phyloP scores from a whole-genome alignment of 2,113 vertebrate genomes.

The Chloebia gouldiae region DNA sequence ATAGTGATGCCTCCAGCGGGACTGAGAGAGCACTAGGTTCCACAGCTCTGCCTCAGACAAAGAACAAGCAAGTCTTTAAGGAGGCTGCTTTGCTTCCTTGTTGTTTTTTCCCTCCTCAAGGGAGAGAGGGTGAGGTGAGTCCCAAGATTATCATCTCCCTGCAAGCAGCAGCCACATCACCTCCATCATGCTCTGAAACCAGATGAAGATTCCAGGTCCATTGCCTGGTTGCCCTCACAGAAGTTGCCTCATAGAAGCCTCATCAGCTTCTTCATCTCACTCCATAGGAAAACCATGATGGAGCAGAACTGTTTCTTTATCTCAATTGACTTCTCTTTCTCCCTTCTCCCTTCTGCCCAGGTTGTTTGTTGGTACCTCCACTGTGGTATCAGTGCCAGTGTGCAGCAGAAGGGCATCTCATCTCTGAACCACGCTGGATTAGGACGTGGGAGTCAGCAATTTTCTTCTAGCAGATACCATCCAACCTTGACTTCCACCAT shows the following conservation, averaged over 20 bases:
- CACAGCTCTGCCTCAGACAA: background rate
- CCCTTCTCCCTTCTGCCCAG: background rate
- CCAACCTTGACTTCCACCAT: background rate
- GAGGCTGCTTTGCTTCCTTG: background rate
- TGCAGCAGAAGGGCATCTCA: background rate
- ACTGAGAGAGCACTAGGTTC: background rate
- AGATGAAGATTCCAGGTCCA: background rate
- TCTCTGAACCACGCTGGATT: background rate
- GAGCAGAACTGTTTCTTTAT: background rate
- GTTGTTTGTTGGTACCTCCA: background rate
- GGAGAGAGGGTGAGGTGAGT: background rate
- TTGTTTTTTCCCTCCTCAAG: background rate
- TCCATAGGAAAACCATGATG: background rate
- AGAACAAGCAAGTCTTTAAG: background rate
- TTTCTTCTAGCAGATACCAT: background rate
- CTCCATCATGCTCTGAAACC: background rate
- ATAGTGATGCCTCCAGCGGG: background rate
- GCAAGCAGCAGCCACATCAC: background rate
- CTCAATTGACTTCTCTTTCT: background rate
- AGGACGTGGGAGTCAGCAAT: background rate
- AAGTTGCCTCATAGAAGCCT: background rate
- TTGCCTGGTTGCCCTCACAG: background rate
- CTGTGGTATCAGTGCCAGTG: fast-evolving
- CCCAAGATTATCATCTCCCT: background rate
- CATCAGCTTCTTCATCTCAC: background rate